Conservation (phyloP, 30 jellyfish, hydroid and myxozoan species). For the Phacellophora camtschatica region DNA sequence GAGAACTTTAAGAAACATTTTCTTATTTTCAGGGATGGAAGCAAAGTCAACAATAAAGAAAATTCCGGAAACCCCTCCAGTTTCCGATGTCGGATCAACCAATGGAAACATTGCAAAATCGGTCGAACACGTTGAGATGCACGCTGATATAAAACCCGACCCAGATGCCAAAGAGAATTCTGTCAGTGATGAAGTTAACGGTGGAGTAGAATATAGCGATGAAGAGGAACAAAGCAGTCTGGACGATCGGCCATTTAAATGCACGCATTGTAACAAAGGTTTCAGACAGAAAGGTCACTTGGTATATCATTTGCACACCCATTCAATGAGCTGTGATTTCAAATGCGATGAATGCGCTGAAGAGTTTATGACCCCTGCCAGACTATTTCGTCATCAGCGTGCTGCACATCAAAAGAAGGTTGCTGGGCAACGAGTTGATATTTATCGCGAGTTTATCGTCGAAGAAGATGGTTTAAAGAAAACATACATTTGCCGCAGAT, state of each 20-base stretch:
- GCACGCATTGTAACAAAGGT: conserved; percentile 2
- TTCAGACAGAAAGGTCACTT: conserved; percentile 8
- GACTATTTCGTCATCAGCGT: conserved; percentile 5
- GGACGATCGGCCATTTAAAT: conserved; percentile 11
- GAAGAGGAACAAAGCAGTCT: neutral
- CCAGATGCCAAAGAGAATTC: too few species aligned
- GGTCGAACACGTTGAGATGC: too few species aligned
- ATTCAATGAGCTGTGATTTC: neutral
- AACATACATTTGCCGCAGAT: neutral
- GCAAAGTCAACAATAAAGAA: too few species aligned
- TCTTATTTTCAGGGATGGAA: too few species aligned
- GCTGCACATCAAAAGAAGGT: neutral
- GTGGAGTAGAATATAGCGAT: too few species aligned
- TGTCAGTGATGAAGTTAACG: too few species aligned
- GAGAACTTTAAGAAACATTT: too few species aligned
- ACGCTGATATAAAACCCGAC: too few species aligned
- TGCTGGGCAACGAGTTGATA: neutral
- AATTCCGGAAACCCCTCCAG: too few species aligned
- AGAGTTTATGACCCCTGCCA: conserved; percentile 6
- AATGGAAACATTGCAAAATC: too few species aligned
- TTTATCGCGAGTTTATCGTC: neutral
- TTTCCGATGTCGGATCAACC: too few species aligned
- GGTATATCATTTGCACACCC: conserved; percentile 4
- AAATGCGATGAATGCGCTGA: conserved; percentile 5
- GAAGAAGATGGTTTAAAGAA: neutral